These are phyloP conservation scores for Drosophila kanapiae DNA, from an alignment of 1,140 invertebrate species.

Conservation along the genomic window DNA sequence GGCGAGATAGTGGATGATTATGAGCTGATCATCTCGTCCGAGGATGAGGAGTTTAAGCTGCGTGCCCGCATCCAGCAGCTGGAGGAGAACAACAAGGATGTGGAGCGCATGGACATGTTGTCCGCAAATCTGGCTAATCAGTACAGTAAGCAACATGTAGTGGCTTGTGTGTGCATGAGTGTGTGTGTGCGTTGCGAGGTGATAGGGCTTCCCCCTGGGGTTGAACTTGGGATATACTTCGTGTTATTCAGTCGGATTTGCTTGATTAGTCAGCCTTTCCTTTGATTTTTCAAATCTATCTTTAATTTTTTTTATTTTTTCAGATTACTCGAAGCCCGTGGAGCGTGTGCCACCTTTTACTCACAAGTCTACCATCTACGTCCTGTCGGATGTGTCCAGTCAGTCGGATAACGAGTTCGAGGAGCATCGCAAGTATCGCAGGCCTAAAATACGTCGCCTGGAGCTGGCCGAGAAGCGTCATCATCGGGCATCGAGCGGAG, in stretches of 20 bases:
- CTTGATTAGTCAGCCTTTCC: neutral
- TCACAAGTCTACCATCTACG: slow-evolving; percentile 31
- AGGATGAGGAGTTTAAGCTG: slow-evolving; percentile 76
- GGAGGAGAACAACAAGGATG: slow-evolving; percentile 80
- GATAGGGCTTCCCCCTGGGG: neutral
- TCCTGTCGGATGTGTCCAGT: slow-evolving; percentile 69
- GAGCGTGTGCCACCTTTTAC: slow-evolving; percentile 13
- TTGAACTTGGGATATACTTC: neutral
- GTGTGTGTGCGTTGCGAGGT: neutral
- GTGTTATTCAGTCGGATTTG: neutral
- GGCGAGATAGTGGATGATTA: slow-evolving; percentile 84
- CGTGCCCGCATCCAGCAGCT: slow-evolving; percentile 76
- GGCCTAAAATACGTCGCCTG: slow-evolving; percentile 30
- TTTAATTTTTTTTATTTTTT: neutral
- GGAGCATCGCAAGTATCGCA: slow-evolving; percentile 41
- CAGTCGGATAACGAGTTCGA: slow-evolving; percentile 55
- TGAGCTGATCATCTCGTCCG: slow-evolving; percentile 79
- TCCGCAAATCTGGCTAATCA: slow-evolving; percentile 69
- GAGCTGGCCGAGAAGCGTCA: slow-evolving; percentile 12
- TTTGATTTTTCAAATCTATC: too few relatives aligned
- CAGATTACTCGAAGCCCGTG: slow-evolving; percentile 53
- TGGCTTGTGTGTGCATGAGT: slow-evolving; percentile 6
- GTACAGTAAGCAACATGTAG: slow-evolving; percentile 70
- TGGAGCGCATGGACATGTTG: slow-evolving; percentile 77
- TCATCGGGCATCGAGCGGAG: neutral